Percentiles rank a stretch among this genome's conserved stretches.
Evolutionary conservation across 2,888 invertebrate genomes (phyloP).

Genomic region (Drosophila mulleri): DNA sequence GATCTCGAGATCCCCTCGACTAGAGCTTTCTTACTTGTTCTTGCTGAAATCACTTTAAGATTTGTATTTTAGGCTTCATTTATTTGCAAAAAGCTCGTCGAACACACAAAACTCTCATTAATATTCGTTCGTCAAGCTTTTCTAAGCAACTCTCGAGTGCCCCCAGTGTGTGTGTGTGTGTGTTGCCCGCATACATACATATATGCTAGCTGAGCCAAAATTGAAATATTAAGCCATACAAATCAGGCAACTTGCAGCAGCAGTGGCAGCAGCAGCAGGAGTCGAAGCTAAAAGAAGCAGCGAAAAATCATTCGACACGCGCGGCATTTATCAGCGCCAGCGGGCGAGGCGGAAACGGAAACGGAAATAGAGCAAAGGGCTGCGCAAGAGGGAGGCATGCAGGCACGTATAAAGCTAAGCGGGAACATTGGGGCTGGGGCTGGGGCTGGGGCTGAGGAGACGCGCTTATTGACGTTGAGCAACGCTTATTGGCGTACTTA

Average conservation of each 20-base stretch:
- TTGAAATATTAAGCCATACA: slow-evolving; percentile 75
- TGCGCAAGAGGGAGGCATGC: slow-evolving; percentile 27
- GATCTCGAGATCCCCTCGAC: too few species aligned
- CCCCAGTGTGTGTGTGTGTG: slow-evolving; percentile 28
- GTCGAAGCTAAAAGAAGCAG: slow-evolving; percentile 5
- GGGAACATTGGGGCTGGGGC: neutral
- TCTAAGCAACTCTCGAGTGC: slow-evolving; percentile 8
- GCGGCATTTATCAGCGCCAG: slow-evolving; percentile 60
- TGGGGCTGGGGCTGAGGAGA: neutral
- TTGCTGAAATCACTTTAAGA: neutral
- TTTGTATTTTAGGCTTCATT: neutral
- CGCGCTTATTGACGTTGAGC: slow-evolving; percentile 76
- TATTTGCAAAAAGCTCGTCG: neutral
- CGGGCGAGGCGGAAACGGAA: slow-evolving; percentile 50
- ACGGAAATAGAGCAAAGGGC: slow-evolving; percentile 66
- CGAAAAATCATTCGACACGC: slow-evolving; percentile 62
- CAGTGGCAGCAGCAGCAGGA: neutral
- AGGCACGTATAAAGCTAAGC: slow-evolving; percentile 17
- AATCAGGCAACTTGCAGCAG: slow-evolving; percentile 63
- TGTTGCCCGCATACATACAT: neutral
- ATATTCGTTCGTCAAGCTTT: neutral
- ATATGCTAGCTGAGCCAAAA: slow-evolving; percentile 44
- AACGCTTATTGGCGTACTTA: slow-evolving; percentile 81
- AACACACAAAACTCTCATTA: slow-evolving; percentile 2
- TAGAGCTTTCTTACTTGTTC: too few species aligned